Evolutionary conservation across 2,797 vertebrate genomes (phyloP).

Genomic region (Coendou prehensilis): DNA sequence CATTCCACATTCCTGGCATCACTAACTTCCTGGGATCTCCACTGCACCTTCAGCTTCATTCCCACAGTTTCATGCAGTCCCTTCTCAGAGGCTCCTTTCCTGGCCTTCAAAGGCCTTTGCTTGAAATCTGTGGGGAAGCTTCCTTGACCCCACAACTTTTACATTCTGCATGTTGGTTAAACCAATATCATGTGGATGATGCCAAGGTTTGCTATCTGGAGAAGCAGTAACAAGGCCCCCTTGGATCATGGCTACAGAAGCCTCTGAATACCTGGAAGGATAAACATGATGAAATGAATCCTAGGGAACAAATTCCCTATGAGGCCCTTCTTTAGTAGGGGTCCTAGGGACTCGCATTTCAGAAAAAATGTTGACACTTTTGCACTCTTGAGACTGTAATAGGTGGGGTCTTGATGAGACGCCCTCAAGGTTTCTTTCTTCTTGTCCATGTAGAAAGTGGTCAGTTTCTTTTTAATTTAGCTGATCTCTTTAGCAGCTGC

Average conservation of each 20-base stretch:
- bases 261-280: background rate
- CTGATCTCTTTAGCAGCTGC: background rate
- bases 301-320: background rate
- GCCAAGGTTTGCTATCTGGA: background rate
- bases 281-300: background rate
- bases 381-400: background rate
- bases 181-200: background rate
- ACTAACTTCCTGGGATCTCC: too few species aligned
- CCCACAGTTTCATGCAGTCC: too few species aligned
- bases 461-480: background rate
- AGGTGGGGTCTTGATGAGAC: background rate
- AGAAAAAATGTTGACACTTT: background rate
- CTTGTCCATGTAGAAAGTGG: background rate
- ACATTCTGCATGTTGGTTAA: background rate
- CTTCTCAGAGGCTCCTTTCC: too few species aligned
- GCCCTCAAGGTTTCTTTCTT: too few species aligned
- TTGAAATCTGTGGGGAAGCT: too few species aligned
- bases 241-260: background rate
- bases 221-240: background rate
- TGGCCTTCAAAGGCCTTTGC: too few species aligned
- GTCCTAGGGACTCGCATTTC: background rate
- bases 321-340: background rate
- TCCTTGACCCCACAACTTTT: background rate
- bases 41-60: too few species aligned
- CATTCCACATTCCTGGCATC: too few species aligned